phyloP scores from a whole-genome alignment of 2,888 invertebrate species.

The Cryptus armator region DNA sequence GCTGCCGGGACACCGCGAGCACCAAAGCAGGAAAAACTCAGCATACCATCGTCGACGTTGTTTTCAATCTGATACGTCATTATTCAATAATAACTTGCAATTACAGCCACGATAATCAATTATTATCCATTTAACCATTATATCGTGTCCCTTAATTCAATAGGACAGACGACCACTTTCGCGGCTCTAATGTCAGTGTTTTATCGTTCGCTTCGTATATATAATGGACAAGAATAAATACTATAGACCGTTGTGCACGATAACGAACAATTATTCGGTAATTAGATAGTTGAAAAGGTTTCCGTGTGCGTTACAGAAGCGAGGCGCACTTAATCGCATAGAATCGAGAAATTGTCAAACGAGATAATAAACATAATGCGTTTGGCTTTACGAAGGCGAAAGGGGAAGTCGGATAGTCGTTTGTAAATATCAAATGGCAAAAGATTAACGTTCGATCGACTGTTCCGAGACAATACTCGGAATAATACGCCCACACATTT shows the following conservation, averaged over 20 bases:
- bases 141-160: constrained; percentile 43
- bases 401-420: constrained; percentile 10
- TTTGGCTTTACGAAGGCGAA: background rate
- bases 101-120: constrained; percentile 59
- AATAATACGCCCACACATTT: constrained; percentile 39
- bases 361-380: constrained; percentile 54
- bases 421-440: constrained; percentile 33
- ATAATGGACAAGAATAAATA: constrained; percentile 3
- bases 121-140: constrained; percentile 44
- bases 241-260: background rate
- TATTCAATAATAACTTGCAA: constrained; percentile 60
- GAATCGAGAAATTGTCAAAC: constrained; percentile 48
- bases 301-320: background rate
- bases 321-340: constrained; percentile 6
- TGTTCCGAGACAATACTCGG: constrained; percentile 46
- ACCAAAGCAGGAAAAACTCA: constrained; percentile 2
- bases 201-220: constrained; percentile 4
- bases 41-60: constrained; percentile 40
- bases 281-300: constrained; percentile 44
- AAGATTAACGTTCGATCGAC: constrained; percentile 59
- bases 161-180: constrained; percentile 23
- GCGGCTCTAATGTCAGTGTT: constrained; percentile 15
- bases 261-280: constrained; percentile 17
- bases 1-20: background rate
- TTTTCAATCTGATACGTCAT: constrained; percentile 48